These are phyloP conservation scores for Ectemnius cavifrons DNA, from an alignment of 2,888 invertebrate genomes.

Conservation along the genomic window DNA sequence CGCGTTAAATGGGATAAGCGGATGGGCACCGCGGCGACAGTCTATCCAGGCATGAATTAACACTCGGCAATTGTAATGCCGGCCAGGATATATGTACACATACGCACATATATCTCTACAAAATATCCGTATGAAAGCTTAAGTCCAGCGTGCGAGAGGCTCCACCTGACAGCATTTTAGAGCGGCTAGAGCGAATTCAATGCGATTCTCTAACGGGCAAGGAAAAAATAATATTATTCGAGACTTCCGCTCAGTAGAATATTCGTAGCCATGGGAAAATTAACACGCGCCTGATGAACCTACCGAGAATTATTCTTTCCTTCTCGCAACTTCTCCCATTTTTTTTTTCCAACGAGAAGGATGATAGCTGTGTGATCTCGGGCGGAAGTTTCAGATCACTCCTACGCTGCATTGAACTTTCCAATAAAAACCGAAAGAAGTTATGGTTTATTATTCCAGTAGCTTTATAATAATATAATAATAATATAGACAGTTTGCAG, in stretches of 20 bases:
- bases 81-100: too few relatives aligned
- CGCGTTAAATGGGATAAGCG: constrained; percentile 7
- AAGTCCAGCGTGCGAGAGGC: constrained; percentile 44
- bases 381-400: too few relatives aligned
- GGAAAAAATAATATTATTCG: constrained; percentile 63
- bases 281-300: constrained; percentile 59
- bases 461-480: too few relatives aligned
- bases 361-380: too few relatives aligned
- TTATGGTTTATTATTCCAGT: too few relatives aligned
- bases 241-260: constrained; percentile 43
- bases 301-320: constrained; percentile 61
- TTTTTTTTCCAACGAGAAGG: constrained; percentile 8
- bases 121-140: too few relatives aligned
- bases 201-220: constrained; percentile 48
- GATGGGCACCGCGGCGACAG: neutral
- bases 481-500: too few relatives aligned
- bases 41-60: constrained; percentile 22
- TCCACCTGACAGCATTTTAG: constrained; percentile 48
- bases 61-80: constrained; percentile 22
- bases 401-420: too few relatives aligned
- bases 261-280: constrained; percentile 59
- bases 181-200: constrained; percentile 26
- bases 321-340: constrained; percentile 38
- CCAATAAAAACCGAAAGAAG: too few relatives aligned
- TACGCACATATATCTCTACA: too few relatives aligned